These are phyloP conservation scores for Acrobeloides nanus DNA, from an alignment of 2,888 invertebrate genomes.

Conservation along the genomic window DNA sequence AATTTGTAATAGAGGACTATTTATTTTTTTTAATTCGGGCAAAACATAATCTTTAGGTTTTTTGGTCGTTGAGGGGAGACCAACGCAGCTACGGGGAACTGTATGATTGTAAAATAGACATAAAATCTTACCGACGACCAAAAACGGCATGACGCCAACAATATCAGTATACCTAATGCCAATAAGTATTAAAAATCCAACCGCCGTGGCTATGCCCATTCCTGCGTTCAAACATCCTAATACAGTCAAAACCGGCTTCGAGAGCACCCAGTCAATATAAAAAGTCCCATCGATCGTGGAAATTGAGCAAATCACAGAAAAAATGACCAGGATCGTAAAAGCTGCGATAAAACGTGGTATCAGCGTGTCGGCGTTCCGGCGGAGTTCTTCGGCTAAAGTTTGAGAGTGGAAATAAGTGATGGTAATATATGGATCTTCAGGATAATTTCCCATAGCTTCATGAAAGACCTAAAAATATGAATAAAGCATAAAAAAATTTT, in stretches of 20 bases:
- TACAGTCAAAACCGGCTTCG: conserved; percentile 81
- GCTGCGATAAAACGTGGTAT: conserved; percentile 48
- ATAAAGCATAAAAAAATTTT: too few relatives aligned
- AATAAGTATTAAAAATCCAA: conserved; percentile 79
- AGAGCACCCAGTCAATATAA: conserved; percentile 58
- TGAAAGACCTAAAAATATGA: conserved; percentile 42
- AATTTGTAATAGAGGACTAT: too few relatives aligned
- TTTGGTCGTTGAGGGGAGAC: too few relatives aligned
- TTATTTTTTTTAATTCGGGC: too few relatives aligned
- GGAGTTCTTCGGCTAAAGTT: conserved; percentile 81
- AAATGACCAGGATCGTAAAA: conserved; percentile 45
- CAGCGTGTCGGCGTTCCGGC: conserved; percentile 75
- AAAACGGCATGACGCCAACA: conserved; percentile 84
- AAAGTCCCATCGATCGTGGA: conserved; percentile 83
- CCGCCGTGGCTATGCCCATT: conserved; percentile 81
- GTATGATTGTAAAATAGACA: too few relatives aligned
- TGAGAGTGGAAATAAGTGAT: conserved; percentile 60
- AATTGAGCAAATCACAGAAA: conserved; percentile 47
- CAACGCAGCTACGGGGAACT: too few relatives aligned
- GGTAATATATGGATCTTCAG: conserved; percentile 41
- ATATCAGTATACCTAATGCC: conserved; percentile 88
- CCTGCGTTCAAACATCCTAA: conserved; percentile 82
- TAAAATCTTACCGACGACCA: conserved; percentile 78
- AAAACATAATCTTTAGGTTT: too few relatives aligned
- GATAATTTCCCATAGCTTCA: conserved; percentile 26